A percentile compares a stretch with the other conserved stretches of the same genome.
Conservation (phyloP, 2,113 vertebrate species). For the Hemiprocne comata region DNA sequence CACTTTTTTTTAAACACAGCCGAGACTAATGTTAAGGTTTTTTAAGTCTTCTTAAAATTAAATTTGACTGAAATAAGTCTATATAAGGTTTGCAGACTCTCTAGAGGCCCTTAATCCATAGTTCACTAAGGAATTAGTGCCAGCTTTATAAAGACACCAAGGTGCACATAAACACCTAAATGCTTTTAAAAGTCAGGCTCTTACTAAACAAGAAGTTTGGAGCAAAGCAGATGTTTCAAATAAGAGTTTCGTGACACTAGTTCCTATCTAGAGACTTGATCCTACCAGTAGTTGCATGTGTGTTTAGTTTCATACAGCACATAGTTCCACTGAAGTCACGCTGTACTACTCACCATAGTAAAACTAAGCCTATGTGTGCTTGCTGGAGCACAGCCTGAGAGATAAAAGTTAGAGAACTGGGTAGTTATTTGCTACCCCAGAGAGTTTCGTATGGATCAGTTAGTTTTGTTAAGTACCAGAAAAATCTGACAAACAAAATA, state of each 20-base stretch:
- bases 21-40: background rate
- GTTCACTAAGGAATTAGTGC: background rate
- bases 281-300: background rate
- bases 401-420: background rate
- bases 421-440: background rate
- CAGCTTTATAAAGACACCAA: background rate
- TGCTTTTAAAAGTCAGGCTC: background rate
- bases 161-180: background rate
- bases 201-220: background rate
- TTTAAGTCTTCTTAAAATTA: background rate
- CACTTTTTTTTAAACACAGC: background rate
- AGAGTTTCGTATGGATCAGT: accelerated
- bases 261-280: background rate
- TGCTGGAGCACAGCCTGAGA: background rate
- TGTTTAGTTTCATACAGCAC: background rate
- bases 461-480: background rate
- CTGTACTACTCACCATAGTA: background rate
- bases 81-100: background rate
- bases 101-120: background rate
- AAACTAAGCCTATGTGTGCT: background rate
- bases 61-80: background rate
- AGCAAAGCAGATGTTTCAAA: slow-evolving; percentile 9
- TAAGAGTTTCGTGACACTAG: background rate
- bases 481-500: background rate
- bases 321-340: background rate